Base-by-base conservation (phyloP, 2,888 invertebrate genomes). In the Antheraea assamensis region DNA sequence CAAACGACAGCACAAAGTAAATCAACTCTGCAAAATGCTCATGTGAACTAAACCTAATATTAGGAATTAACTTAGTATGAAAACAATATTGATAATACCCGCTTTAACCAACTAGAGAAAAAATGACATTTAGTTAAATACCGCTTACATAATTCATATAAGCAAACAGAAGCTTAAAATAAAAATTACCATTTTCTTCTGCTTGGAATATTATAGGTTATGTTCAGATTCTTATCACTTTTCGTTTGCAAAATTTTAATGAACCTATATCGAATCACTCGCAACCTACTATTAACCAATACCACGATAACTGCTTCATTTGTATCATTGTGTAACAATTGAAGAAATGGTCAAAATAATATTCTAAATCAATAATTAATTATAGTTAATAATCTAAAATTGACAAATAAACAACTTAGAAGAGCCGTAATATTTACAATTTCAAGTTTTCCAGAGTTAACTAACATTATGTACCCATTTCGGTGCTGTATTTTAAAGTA, bases 1-100 rank as follows among this genome's bases (percentile, higher is more conserved):
- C 31, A 66, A 19, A 82, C 82, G 79, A 82, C 86, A 83, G 85
- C 82, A 81, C 78, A 78, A 80, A 80, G 78, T 81, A 83, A 84
- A 82, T 82, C 80, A 81, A 79, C 81, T 82, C 83, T 79, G 75
- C 77, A 81, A 78, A 76, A 79, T 79, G 77, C 78, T 79, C 72
- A 76, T 55, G 35, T 70, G 35, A 24, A 73, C 55, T 35, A 35
- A 55, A 17, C n/a, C 58, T 58, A 58, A 58, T 58, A n/a, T 58
- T 24, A 10, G 21, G 21, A n/a, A 10, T 55, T 24, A 13, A 24
- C 10, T 10, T 24, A 24, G n/a, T 24, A 58, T 58, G 10, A 24
- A 24, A 58, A 58, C 24, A 58, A n/a, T 72, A 68, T 19, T 13
- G 19, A 24, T 27, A 61, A 8, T 47, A 30, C 31, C 35, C 24